Percentiles rank a stretch among this genome's conserved stretches.
These are phyloP conservation scores for Gymnogyps californianus DNA, from an alignment of 2,113 vertebrate genomes.

Conservation along the genomic window DNA sequence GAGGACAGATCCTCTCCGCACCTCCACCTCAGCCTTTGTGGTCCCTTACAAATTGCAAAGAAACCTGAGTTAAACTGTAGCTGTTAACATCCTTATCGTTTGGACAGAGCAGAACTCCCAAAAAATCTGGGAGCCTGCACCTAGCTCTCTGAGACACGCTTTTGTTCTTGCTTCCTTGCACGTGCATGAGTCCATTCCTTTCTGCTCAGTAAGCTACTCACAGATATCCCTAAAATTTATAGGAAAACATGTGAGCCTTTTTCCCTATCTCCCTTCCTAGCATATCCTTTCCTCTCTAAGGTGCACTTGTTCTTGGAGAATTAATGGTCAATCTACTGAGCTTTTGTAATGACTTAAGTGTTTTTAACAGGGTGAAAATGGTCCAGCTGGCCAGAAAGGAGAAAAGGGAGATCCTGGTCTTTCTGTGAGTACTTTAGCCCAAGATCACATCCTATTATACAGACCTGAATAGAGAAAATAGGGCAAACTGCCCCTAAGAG, in stretches of 20 bases:
- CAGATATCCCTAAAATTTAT: neutral
- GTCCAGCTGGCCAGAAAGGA: constrained; percentile 78
- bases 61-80: neutral
- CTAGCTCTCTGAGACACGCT: neutral
- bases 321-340: neutral
- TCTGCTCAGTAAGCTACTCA: neutral
- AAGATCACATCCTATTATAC: neutral
- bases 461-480: neutral
- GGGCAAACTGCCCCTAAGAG: neutral
- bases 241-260: neutral
- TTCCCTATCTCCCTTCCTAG: neutral
- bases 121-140: neutral
- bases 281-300: neutral
- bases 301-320: neutral
- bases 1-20: neutral
- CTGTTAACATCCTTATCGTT: neutral
- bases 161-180: neutral
- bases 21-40: neutral
- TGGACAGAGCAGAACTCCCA: neutral
- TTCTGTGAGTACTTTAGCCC: constrained; percentile 65
- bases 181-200: fast-evolving
- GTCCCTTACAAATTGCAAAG: neutral
- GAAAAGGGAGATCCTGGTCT: constrained; percentile 87
- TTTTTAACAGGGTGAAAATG: constrained; percentile 76
- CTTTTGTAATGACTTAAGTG: neutral